Evolutionary conservation across 2,888 invertebrate genomes (phyloP), one percentile per base, ranked within the genome.

Genomic region (Eupeodes luniger): DNA sequence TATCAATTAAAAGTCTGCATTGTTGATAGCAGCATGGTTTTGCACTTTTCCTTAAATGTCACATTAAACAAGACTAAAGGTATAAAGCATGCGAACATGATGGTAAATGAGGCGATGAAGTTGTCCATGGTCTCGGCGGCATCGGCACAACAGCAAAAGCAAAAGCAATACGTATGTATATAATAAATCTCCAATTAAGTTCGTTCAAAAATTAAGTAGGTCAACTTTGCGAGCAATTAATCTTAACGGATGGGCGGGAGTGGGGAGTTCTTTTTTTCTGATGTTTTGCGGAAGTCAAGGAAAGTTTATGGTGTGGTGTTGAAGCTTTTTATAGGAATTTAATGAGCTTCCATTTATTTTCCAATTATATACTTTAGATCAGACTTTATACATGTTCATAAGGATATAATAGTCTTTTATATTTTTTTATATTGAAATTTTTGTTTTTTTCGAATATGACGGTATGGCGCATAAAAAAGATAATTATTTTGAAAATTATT

Each of bases 21-120:
- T 12, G 44, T 51, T 81, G 77, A 88, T 78, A 81, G 77, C n/a
- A 81, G 81, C 81, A 84, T 69, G 77, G 76, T 81, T 88, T 81
- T 88, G 81, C 84, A 88, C 87, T 88, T 77, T 80, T 53, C 16
- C 79, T 16, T 59, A 66, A 36, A 51, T 59, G 40, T 72, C 55
- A 61, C 57, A 40, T 5, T 57, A 55, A 40, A 40, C 4, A 40
- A 4, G 6, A n/a, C 19, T 7, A 10, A 64, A 51, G 5, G 10
- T 11, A 49, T 40, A 27, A 66, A 59, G 11, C 11, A 66, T 40
- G 40, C 40, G 40, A 40, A 40, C 40, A 40, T 40, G 40, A 40
- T 79, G 44, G 19, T 44, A 70, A 66, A 69, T 74, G 59, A 16
- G 44, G 62, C 27, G 44, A 16, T 64, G 19, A 19, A 44, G 5